Evolutionary conservation across 1,140 invertebrate genomes (phyloP).

Genomic region (Lucilia sericata): DNA sequence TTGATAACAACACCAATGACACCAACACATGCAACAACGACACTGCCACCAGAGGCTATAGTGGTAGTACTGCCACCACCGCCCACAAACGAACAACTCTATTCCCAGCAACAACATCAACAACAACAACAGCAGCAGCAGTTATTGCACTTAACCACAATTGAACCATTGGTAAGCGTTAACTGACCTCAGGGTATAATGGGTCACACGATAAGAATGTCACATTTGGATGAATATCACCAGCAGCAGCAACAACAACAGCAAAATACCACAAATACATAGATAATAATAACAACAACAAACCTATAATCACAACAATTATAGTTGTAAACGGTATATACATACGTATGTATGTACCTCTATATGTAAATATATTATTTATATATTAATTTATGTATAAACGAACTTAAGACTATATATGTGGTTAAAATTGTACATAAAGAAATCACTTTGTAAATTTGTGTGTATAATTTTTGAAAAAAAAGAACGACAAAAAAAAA

Average conservation of each 20-base stretch:
- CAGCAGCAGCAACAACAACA: conserved; percentile 15
- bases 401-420: no score
- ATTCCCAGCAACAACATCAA: conserved; percentile 34
- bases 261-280: conserved; percentile 44
- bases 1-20: neutral
- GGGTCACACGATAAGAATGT: conserved; percentile 12
- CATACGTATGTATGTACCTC: no score
- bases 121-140: conserved; percentile 57
- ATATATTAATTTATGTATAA: no score
- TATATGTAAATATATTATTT: no score
- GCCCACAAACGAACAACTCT: conserved; percentile 43
- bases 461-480: neutral
- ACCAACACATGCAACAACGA: conserved; percentile 23
- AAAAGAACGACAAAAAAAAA: neutral
- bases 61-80: conserved; percentile 62
- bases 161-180: conserved; percentile 65
- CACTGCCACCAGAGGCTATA: conserved; percentile 57
- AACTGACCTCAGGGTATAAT: conserved; percentile 62
- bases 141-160: conserved; percentile 57
- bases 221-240: conserved; percentile 36
- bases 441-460: neutral
- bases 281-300: conserved; percentile 51
- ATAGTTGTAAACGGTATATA: no score
- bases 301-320: conserved; percentile 48
- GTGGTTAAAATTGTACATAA: neutral